Conservation (phyloP, 2,113 vertebrate genomes). For the Ranitomeya imitator region DNA sequence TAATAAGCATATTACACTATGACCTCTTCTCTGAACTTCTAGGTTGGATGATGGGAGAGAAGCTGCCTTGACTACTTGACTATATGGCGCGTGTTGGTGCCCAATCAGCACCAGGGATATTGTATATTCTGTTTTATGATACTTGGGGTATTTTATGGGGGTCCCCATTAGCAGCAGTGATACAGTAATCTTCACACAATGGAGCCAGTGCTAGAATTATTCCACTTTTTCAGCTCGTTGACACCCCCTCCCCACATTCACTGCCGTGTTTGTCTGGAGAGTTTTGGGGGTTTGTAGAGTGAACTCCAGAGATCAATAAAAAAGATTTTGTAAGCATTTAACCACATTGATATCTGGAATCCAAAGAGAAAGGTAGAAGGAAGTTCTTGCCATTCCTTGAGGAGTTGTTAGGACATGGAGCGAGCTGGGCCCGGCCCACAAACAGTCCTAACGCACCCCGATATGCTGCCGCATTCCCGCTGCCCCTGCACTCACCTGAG, state of each 20-base stretch:
- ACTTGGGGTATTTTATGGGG: too few species aligned
- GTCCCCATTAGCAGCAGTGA: too few species aligned
- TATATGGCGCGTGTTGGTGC: too few species aligned
- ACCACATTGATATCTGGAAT: not conserved
- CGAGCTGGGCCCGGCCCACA: not conserved
- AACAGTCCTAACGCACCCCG: not conserved
- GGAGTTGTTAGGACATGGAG: not conserved
- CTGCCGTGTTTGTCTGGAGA: not conserved
- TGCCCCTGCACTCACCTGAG: not conserved
- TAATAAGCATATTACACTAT: too few species aligned
- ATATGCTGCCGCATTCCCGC: not conserved
- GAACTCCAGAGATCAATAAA: not conserved
- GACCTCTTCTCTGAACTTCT: too few species aligned
- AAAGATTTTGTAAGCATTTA: not conserved
- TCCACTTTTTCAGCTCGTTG: not conserved
- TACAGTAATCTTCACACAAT: not conserved
- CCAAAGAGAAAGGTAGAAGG: not conserved
- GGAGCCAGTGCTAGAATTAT: not conserved
- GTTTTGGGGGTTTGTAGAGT: not conserved
- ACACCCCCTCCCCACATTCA: not conserved
- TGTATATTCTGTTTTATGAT: too few species aligned
- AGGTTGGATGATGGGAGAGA: too few species aligned
- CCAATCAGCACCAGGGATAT: too few species aligned
- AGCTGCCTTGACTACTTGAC: too few species aligned
- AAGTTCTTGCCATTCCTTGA: not conserved